These are phyloP conservation scores for Acanthaster planci DNA, from an alignment of 35 echinoderm and acorn worm species.

Conservation along the genomic window DNA sequence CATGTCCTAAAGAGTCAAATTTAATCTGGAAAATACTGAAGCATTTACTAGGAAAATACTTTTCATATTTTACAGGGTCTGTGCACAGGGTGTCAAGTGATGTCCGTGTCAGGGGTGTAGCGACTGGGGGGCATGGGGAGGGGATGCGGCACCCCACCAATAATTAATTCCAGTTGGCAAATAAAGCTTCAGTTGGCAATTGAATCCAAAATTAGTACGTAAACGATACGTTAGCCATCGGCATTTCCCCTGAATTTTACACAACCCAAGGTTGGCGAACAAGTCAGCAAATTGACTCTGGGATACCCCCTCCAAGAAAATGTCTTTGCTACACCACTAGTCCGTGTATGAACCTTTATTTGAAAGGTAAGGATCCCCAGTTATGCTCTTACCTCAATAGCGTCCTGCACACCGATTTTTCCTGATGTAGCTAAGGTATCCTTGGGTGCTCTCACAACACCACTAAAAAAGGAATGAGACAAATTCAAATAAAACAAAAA, in stretches of 20 bases:
- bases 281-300: neutral
- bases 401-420: conserved; percentile 39
- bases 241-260: too few species aligned
- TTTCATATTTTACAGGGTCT: too few species aligned
- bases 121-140: too few species aligned
- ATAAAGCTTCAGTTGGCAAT: neutral
- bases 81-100: too few species aligned
- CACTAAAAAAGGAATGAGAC: conserved; percentile 14
- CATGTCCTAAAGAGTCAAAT: too few species aligned
- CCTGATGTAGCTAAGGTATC: neutral
- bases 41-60: too few species aligned
- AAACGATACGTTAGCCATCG: neutral
- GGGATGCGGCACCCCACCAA: too few species aligned
- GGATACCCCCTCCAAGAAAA: too few species aligned
- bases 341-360: neutral
- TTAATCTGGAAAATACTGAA: too few species aligned
- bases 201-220: neutral
- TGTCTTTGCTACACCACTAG: too few species aligned
- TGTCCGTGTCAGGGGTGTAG: too few species aligned
- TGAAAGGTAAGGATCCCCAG: neutral
- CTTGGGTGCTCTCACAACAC: conserved; percentile 26
- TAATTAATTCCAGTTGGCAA: too few species aligned
- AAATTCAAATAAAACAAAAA: neutral
- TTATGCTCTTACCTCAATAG: conserved; percentile 27
- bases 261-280: neutral